A percentile compares a stretch with the other conserved stretches of the same genome.
phyloP scores from a whole-genome alignment of 1,140 invertebrate genomes.

The Ceratosolen solmsi region DNA sequence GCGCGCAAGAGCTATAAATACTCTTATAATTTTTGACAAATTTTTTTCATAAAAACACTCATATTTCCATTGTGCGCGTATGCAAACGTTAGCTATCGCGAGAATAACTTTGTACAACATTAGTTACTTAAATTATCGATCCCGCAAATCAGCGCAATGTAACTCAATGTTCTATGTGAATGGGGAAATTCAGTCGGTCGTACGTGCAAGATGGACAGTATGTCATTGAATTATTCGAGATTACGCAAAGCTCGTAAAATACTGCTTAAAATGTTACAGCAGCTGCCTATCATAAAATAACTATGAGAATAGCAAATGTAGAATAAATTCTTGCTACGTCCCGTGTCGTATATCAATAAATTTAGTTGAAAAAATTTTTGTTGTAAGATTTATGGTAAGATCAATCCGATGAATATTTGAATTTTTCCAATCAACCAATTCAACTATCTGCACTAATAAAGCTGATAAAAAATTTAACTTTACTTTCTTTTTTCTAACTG shows the following conservation, averaged over 20 bases:
- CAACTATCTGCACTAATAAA: neutral
- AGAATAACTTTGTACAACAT: no score
- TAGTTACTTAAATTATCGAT: neutral
- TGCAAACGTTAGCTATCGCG: no score
- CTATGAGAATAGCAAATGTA: constrained; percentile 10
- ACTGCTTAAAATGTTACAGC: constrained; percentile 28
- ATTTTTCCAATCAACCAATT: neutral
- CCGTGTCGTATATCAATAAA: neutral
- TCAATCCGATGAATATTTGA: neutral
- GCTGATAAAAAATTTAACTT: no score
- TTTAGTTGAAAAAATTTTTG: neutral
- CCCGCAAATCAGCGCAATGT: neutral
- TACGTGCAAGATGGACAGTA: constrained; percentile 9
- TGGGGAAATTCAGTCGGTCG: neutral
- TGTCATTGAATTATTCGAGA: constrained; percentile 21
- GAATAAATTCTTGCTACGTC: constrained; percentile 1
- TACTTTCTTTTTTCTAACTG: no score
- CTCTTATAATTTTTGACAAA: no score
- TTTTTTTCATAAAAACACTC: no score
- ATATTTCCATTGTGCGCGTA: no score
- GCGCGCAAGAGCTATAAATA: no score
- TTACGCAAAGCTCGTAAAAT: constrained; percentile 29
- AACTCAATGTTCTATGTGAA: neutral
- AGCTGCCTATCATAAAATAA: constrained; percentile 44
- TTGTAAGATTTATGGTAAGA: no score